Percentiles rank a stretch among this genome's conserved stretches.
These are phyloP conservation scores for Scaptomyza montana DNA, from an alignment of 1,140 invertebrate species.

Conservation along the genomic window DNA sequence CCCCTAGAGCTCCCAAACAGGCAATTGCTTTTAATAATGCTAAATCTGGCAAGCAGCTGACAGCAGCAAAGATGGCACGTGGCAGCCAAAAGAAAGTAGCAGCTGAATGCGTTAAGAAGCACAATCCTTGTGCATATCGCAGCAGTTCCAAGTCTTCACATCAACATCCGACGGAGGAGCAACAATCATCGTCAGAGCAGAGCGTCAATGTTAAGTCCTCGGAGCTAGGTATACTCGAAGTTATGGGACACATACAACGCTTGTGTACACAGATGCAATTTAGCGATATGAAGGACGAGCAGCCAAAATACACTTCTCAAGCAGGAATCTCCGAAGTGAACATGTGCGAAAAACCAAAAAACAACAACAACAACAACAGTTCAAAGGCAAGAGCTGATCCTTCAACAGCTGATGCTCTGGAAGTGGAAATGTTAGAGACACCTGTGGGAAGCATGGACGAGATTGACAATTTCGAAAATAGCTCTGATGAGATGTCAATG, in stretches of 20 bases:
- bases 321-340: slow-evolving; percentile 1
- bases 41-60: slow-evolving; percentile 32
- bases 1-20: slow-evolving; percentile 27
- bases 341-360: slow-evolving; percentile 1
- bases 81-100: slow-evolving; percentile 6
- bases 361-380: background rate
- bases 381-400: background rate
- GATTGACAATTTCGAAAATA: slow-evolving; percentile 62
- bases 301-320: slow-evolving; percentile 14
- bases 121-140: slow-evolving; percentile 50
- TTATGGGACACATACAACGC: slow-evolving; percentile 70
- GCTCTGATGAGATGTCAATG: slow-evolving; percentile 66
- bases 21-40: slow-evolving; percentile 5
- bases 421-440: slow-evolving; percentile 44
- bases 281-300: slow-evolving; percentile 42
- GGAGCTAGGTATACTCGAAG: slow-evolving; percentile 57
- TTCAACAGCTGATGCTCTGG: slow-evolving; percentile 6
- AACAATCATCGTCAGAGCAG: slow-evolving; percentile 48
- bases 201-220: slow-evolving; percentile 66
- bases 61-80: background rate
- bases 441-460: slow-evolving; percentile 63
- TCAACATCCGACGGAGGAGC: slow-evolving; percentile 20
- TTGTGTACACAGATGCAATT: slow-evolving; percentile 60
- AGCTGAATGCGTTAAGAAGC: slow-evolving; percentile 30
- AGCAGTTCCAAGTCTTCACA: slow-evolving; percentile 40